phyloP scores from a whole-genome alignment of 1,140 invertebrate species.

The Anoplophora glabripennis region DNA sequence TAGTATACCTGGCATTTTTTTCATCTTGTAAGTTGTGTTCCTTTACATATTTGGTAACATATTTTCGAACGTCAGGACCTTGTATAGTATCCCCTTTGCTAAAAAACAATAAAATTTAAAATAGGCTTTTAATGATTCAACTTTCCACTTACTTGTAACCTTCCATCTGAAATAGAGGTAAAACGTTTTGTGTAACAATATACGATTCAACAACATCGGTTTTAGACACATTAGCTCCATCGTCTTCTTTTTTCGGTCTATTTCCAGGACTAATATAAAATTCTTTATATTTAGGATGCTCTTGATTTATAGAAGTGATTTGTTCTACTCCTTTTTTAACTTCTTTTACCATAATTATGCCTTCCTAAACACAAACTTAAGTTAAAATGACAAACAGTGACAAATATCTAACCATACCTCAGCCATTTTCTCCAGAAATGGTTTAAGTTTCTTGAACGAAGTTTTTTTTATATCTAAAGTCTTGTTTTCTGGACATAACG shows the following conservation, averaged over 20 bases:
- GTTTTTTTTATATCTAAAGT: constrained; percentile 86
- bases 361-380: constrained; percentile 50
- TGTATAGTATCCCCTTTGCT: constrained; percentile 75
- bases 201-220: constrained; percentile 64
- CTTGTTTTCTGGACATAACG: constrained; percentile 63
- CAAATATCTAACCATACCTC: constrained; percentile 45
- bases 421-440: constrained; percentile 71
- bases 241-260: constrained; percentile 34
- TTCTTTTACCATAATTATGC: constrained; percentile 65
- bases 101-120: constrained; percentile 49
- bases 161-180: constrained; percentile 61
- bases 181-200: constrained; percentile 64
- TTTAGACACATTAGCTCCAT: constrained; percentile 35
- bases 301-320: constrained; percentile 58
- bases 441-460: constrained; percentile 83
- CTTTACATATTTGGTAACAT: constrained; percentile 76
- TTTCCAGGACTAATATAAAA: constrained; percentile 39
- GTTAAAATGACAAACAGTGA: constrained; percentile 2
- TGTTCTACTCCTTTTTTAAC: constrained; percentile 72
- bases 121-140: background rate
- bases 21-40: constrained; percentile 63
- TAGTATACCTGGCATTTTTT: constrained; percentile 41
- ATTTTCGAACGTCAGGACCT: constrained; percentile 63
- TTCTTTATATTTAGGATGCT: constrained; percentile 54
- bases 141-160: constrained; percentile 52